A percentile compares a stretch with the other conserved stretches of the same genome.
Evolutionary conservation across 2,888 invertebrate species (phyloP).

Genomic region (Melikaiella ostensackeni): DNA sequence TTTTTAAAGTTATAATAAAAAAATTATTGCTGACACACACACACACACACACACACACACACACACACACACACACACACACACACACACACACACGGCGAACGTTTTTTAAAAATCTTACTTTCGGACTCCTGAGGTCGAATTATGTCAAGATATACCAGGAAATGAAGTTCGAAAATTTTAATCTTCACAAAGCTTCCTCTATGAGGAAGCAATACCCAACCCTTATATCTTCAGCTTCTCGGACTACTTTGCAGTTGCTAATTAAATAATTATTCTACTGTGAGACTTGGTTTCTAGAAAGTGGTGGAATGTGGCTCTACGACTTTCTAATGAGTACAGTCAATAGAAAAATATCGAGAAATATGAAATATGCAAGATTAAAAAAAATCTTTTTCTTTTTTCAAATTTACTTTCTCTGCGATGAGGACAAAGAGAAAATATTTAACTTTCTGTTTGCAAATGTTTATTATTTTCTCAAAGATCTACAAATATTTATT

Average conservation of each 20-base stretch:
- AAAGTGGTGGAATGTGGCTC: constrained; percentile 31
- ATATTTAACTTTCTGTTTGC: constrained; percentile 26
- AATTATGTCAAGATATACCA: too few relatives aligned
- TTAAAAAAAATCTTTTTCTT: constrained; percentile 26
- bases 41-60: too few relatives aligned
- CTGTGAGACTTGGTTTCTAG: constrained; percentile 33
- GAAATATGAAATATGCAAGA: constrained; percentile 26
- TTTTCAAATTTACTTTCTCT: constrained; percentile 27
- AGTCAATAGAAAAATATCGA: constrained; percentile 35
- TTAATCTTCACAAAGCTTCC: too few relatives aligned
- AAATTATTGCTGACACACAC: too few relatives aligned
- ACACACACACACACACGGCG: too few relatives aligned
- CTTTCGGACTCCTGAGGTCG: too few relatives aligned
- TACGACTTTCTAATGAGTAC: constrained; percentile 38
- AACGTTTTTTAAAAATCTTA: too few relatives aligned
- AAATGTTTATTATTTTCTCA: background rate
- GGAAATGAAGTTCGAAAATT: too few relatives aligned
- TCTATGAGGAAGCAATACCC: too few relatives aligned
- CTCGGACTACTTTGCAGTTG: constrained; percentile 20
- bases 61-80: too few relatives aligned
- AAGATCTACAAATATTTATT: background rate
- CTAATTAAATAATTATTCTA: constrained; percentile 36
- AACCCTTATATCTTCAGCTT: background rate
- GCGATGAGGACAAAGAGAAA: constrained; percentile 22
- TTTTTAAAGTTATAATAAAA: too few relatives aligned